Base-by-base conservation (phyloP, 2,888 invertebrate genomes). In the Hetaerina titia region DNA sequence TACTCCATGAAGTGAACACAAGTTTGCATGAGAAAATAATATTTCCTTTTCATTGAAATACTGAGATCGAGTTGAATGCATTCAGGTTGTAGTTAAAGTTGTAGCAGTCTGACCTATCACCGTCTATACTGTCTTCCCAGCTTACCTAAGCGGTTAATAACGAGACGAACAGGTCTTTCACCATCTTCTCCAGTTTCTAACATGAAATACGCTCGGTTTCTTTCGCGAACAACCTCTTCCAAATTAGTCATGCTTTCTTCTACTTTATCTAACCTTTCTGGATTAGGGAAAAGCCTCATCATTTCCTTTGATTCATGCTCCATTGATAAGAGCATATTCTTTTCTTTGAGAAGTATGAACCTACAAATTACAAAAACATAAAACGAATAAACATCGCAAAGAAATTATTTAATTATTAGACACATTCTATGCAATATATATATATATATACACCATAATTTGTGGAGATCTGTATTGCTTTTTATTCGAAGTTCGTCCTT, bases 311-410 rank as follows among this genome's bases (percentile, higher is more conserved):
- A 97, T 96, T 98, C 98, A 95, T 98, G 98, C 97, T 99, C 99
- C 99, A 99, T 99, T 2, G 99, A 99, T 95, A 99, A 97, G 31
- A 99, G 97, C 99, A 99, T 99, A 96, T 99, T 99, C 95, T 98
- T 97, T 97, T 99, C 99, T 97, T 99, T 99, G 95, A 99, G 97
- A 95, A 99, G 97, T 25, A 98, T 97, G 97, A 97, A 98, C 98
- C 98, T 98, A 95, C 45, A 95, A 95, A 95, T 95, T n/a, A 95
- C 25, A 13, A 57, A 95, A 9, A 95, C 45, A 45, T 11, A 95
- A 8, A 19, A n/a, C 58, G 25, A 64, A 89, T 94, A 56, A 45
- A 31, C 94, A 81, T 17, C 22, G 7, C 8, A 31, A 57, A 19
- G 60, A 17, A 89, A 88, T 57, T 15, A 63, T 13, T 63, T 63